These are phyloP conservation scores for Anguilla pacifica DNA, from an alignment of 2,797 vertebrate species.

Conservation along the genomic window DNA sequence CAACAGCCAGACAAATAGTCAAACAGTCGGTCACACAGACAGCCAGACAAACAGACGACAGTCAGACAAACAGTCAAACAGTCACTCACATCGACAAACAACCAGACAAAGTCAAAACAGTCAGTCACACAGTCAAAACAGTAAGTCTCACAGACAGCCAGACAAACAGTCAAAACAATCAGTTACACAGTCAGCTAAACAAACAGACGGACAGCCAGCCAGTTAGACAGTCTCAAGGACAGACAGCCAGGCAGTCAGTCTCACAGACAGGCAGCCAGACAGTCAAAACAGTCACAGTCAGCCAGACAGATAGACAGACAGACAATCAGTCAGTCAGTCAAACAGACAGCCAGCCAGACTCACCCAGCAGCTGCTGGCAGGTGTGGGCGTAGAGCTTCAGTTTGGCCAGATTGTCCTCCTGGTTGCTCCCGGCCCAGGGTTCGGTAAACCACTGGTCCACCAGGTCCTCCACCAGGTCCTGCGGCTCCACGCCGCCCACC, in stretches of 20 bases:
- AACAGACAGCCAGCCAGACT: conserved; percentile 26
- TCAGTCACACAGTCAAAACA: too few relatives aligned
- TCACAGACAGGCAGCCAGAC: background rate
- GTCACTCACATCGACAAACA: too few relatives aligned
- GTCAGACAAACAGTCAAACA: too few relatives aligned
- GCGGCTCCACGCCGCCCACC: conserved; percentile 82
- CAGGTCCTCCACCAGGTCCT: conserved; percentile 80
- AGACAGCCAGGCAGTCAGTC: too few relatives aligned
- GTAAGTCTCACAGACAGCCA: too few relatives aligned
- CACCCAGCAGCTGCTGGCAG: conserved; percentile 91
- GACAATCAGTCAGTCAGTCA: background rate
- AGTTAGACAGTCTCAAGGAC: too few relatives aligned
- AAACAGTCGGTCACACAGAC: background rate
- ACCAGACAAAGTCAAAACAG: background rate
- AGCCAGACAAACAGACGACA: too few relatives aligned
- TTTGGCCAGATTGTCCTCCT: conserved; percentile 90
- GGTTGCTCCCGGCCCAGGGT: conserved; percentile 87
- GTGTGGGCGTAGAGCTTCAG: conserved; percentile 91
- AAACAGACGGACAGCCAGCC: too few relatives aligned
- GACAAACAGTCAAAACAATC: too few relatives aligned
- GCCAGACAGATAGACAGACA: background rate
- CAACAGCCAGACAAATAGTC: background rate
- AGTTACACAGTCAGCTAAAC: too few relatives aligned
- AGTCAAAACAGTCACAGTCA: too few relatives aligned
- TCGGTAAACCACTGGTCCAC: conserved; percentile 88